phyloP scores from a whole-genome alignment of 2,113 vertebrate species.

The Montifringilla adamsi region DNA sequence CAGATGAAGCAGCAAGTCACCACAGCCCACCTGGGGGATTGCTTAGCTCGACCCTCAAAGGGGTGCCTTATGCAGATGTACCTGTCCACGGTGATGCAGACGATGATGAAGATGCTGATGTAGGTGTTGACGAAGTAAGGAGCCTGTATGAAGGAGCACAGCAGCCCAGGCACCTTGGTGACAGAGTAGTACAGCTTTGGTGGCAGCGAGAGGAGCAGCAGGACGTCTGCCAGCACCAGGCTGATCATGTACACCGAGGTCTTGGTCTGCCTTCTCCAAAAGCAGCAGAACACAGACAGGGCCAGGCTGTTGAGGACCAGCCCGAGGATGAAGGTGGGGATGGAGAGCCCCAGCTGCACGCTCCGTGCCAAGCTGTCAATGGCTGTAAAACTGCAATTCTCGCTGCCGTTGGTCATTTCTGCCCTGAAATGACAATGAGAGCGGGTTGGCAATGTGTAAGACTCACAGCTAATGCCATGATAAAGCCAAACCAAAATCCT shows the following conservation, averaged over 20 bases:
- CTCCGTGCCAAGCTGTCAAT: constrained; percentile 61
- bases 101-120: constrained; percentile 86
- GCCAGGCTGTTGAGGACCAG: constrained; percentile 78
- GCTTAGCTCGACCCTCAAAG: constrained; percentile 68
- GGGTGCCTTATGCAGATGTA: constrained; percentile 83
- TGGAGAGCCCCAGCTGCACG: constrained; percentile 75
- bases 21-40: constrained; percentile 72
- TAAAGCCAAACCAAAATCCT: neutral
- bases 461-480: neutral
- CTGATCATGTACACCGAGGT: constrained; percentile 89
- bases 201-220: constrained; percentile 83
- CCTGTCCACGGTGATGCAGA: constrained; percentile 85
- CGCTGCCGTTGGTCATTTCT: neutral
- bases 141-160: constrained; percentile 80
- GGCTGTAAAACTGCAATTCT: neutral
- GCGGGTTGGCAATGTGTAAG: neutral
- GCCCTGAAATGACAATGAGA: constrained; percentile 16
- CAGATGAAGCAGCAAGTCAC: constrained; percentile 76
- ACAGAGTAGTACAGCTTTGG: constrained; percentile 76
- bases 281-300: constrained; percentile 74
- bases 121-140: constrained; percentile 88
- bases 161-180: accelerated
- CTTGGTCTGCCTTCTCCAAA: constrained; percentile 78
- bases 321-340: constrained; percentile 83
- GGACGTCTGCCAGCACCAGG: constrained; percentile 81